These are phyloP conservation scores for Epinephelus lanceolatus DNA, from an alignment of 2,113 vertebrate genomes.

Conservation along the genomic window DNA sequence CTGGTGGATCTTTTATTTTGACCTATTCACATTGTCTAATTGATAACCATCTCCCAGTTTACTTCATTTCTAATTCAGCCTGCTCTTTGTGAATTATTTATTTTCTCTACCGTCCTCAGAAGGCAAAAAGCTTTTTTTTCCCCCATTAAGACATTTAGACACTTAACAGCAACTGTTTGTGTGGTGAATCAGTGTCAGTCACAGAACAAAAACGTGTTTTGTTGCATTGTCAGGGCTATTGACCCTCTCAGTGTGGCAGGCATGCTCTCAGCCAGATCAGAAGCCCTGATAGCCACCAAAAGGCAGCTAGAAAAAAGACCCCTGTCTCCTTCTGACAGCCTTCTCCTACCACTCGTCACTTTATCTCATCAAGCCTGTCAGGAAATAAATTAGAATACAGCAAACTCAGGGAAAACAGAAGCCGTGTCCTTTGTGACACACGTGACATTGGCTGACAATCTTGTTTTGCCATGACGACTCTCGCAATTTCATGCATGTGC, in stretches of 20 bases:
- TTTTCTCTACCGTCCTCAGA: slow-evolving; percentile 7
- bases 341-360: slow-evolving; percentile 55
- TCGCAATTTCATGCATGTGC: slow-evolving; percentile 52
- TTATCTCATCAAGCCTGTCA: slow-evolving; percentile 78
- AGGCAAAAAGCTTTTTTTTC: slow-evolving; percentile 16
- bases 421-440: slow-evolving; percentile 38
- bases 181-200: slow-evolving; percentile 51
- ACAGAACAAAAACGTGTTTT: slow-evolving; percentile 61
- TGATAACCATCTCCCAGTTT: slow-evolving; percentile 29
- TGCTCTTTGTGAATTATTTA: neutral
- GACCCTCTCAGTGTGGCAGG: slow-evolving; percentile 65
- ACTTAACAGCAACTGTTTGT: slow-evolving; percentile 29
- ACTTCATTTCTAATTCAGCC: slow-evolving; percentile 10
- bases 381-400: slow-evolving; percentile 74
- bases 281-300: slow-evolving; percentile 67
- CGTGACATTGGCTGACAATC: slow-evolving; percentile 44
- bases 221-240: slow-evolving; percentile 52
- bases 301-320: slow-evolving; percentile 58
- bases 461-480: slow-evolving; percentile 36
- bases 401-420: slow-evolving; percentile 38
- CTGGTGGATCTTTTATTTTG: slow-evolving; percentile 11
- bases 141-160: slow-evolving; percentile 37
- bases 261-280: slow-evolving; percentile 60
- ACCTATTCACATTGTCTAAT: slow-evolving; percentile 10
- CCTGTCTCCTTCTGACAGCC: slow-evolving; percentile 61